Evolutionary conservation across 2,888 invertebrate genomes (phyloP).

Genomic region (Nemoura dubitans): DNA sequence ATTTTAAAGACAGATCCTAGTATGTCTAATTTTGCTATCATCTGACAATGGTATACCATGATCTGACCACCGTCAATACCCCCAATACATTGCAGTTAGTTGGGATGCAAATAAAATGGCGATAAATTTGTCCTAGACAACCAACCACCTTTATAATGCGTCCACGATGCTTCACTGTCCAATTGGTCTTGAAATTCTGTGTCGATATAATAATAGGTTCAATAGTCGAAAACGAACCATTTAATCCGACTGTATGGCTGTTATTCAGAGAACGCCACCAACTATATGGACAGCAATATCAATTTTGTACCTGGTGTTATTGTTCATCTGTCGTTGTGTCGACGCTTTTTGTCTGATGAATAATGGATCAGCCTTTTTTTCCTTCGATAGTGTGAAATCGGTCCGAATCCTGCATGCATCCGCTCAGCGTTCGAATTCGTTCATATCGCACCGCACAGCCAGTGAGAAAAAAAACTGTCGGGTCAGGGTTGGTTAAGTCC

Average conservation of each 20-base stretch:
- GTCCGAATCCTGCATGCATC: slow-evolving; percentile 22
- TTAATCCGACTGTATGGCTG: background rate
- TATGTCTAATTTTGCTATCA: too few species aligned
- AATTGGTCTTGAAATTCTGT: background rate
- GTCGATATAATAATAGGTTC: background rate
- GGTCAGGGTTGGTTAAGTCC: slow-evolving; percentile 32
- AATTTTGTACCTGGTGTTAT: slow-evolving; percentile 17
- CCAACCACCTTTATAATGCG: too few species aligned
- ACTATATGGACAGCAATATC: background rate
- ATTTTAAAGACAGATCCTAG: too few species aligned
- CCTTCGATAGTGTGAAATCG: slow-evolving; percentile 28
- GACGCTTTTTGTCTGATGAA: slow-evolving; percentile 3
- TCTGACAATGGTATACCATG: too few species aligned
- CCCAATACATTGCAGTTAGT: too few species aligned
- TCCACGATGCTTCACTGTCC: background rate
- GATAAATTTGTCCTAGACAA: too few species aligned
- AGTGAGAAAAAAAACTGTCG: background rate
- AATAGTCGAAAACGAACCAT: too few species aligned
- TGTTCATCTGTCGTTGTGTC: slow-evolving; percentile 3
- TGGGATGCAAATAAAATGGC: too few species aligned
- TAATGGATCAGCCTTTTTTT: slow-evolving; percentile 14
- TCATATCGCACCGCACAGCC: background rate
- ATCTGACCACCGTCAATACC: too few species aligned
- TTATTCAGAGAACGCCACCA: background rate
- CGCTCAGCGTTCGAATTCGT: background rate